Evolutionary conservation across 2,797 vertebrate species (phyloP), one percentile per base, ranked within the genome.

Genomic region (Epinephelus awoara): DNA sequence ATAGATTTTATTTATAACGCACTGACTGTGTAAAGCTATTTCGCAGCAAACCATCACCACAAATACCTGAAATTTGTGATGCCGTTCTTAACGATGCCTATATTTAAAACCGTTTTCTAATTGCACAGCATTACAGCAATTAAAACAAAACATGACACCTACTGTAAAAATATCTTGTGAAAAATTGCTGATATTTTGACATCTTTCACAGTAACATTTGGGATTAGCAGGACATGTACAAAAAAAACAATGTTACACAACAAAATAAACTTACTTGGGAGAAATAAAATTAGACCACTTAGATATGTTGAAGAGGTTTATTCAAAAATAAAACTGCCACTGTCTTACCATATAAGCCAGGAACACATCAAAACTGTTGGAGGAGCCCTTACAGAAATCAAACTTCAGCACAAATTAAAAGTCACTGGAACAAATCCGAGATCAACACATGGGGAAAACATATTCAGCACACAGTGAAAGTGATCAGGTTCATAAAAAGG

Each of bases 261-360:
- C 34, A 34, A 34, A 34, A 34, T 7, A 34, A 34, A 34, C 34
- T 34, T 2, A 34, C 1, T 21, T 13, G 9, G 15, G 1, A 7
- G 2, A 74, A 57, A 29, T 23, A 47, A 59, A 51, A 38, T 5
- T 47, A 50, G 19, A 58, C 8, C 12, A 68, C 13, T 2, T 10
- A 50, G 8, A 27, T 77, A 59, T 66, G 77, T 88, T 68, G 75
- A 88, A 77, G 77, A 87, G 38, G 77, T 94, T 94, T 94, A 94
- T 92, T 94, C 67, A 83, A 92, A 94, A 93, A 91, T 91, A 90
- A 93, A 93, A 93, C 84, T 77, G 88, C 83, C 85, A 89, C 73
- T 75, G 72, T 72, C 72, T 86, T 64, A 75, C 55, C 66, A 83
- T 64, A 77, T 34, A 78, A 88, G 76, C 82, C 75, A 85, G 79